Evolutionary conservation across 2,113 vertebrate species (phyloP).

Genomic region (Illadopsis cleaveri): DNA sequence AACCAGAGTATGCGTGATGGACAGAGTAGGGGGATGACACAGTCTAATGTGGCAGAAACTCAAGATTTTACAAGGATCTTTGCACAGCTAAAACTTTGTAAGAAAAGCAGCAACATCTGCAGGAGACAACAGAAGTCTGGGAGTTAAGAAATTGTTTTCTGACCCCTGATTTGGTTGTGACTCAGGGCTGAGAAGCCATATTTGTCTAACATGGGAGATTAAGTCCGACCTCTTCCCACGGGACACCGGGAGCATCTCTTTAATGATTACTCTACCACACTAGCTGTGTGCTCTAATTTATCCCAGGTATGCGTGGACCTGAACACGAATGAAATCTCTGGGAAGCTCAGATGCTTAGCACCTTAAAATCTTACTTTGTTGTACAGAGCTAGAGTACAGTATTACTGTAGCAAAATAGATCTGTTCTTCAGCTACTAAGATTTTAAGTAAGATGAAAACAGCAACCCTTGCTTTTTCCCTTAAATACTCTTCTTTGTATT

Average conservation of each 20-base stretch:
- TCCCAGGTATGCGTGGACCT: background rate
- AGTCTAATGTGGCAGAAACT: background rate
- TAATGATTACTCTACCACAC: background rate
- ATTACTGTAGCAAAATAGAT: background rate
- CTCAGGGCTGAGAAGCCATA: background rate
- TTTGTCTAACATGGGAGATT: background rate
- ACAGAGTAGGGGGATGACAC: rapidly evolving
- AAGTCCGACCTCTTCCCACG: background rate
- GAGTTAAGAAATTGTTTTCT: background rate
- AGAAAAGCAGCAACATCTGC: background rate
- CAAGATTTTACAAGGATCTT: background rate
- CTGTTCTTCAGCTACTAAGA: background rate
- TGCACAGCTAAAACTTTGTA: background rate
- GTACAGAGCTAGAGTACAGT: background rate
- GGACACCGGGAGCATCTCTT: background rate
- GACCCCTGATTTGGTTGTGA: background rate
- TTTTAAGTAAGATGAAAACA: background rate
- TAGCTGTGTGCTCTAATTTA: background rate
- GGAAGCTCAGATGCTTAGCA: background rate
- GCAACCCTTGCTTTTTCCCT: background rate
- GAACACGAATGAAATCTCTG: background rate
- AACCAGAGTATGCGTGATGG: background rate
- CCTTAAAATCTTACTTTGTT: background rate
- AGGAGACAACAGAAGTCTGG: background rate
- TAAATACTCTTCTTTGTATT: background rate